Evolutionary conservation across 2,888 invertebrate species (phyloP), one percentile per base, ranked within the genome.

Genomic region (Lochmaea crataegi): DNA sequence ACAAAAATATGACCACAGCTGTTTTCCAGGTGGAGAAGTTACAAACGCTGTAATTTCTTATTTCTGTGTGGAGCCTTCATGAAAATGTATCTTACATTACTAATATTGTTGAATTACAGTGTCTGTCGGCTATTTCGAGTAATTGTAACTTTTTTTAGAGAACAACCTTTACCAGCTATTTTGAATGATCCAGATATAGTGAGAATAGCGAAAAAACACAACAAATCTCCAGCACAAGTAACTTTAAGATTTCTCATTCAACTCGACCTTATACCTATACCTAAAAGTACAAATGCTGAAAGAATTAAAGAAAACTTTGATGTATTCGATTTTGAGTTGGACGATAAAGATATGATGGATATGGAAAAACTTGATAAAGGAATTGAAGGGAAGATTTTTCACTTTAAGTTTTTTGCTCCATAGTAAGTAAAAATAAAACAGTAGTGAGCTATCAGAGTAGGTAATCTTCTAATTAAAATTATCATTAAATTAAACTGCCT

Each of bases 281-380:
- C 96, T 7, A 96, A 96, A 85, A 95, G 95, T 85, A 92, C 92
- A 6, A 92, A 92, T 84, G 87, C 91, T 0, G 82, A 86, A 2
- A 90, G 95, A 77, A 91, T 96, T 22, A 89, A 89, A 82, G 90
- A 94, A 87, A 96, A 96, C 83, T 89, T 94, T 64, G 86, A 92
- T 68, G 84, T 94, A 61, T 94, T 93, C 84, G 91, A 92, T 84
- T 94, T 94, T 84, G 86, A 89, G 77, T 84, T 95, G 41, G 89
- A 86, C 65, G 82, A 87, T 0, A 86, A 87, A 2, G 94, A 94
- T 82, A 89, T 93, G 85, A 80, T 85, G 0, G 87, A 88, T 63
- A 83, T 95, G 57, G 87, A 87, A 18, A 85, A 85, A 0, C 83
- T 94, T 66, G 93, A 95, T 83, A 88, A 89, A 75, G 92, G 91